Percentiles rank a stretch among this genome's conserved stretches.
Evolutionary conservation across 2,113 vertebrate species (phyloP).

Genomic region (Oceanites oceanicus): DNA sequence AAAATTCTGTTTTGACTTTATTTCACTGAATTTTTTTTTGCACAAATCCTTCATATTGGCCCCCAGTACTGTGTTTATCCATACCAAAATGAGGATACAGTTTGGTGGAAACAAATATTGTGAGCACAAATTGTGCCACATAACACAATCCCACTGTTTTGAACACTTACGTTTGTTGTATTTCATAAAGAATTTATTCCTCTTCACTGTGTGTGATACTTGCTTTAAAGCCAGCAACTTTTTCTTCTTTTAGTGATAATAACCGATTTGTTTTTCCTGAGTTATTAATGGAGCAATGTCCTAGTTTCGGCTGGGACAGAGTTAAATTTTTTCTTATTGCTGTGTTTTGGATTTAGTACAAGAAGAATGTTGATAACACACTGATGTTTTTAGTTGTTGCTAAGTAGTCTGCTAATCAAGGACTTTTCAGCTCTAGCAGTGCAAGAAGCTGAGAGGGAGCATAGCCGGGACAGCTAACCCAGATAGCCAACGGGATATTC

Average conservation of each 20-base stretch:
- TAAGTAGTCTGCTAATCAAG: too few relatives aligned
- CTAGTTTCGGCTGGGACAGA: too few relatives aligned
- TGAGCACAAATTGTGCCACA: not conserved
- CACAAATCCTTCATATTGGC: not conserved
- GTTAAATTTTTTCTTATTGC: too few relatives aligned
- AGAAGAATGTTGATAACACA: too few relatives aligned
- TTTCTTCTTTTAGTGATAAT: not conserved
- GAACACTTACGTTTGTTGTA: not conserved
- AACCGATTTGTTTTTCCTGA: not conserved
- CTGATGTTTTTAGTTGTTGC: too few relatives aligned
- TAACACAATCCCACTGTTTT: not conserved
- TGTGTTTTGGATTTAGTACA: too few relatives aligned
- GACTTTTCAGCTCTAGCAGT: too few relatives aligned
- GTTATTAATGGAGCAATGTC: not conserved
- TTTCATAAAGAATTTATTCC: not conserved
- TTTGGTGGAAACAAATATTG: not conserved
- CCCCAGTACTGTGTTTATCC: not conserved
- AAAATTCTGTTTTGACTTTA: not conserved
- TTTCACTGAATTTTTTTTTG: not conserved
- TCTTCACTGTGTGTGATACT: not conserved
- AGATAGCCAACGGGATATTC: too few relatives aligned
- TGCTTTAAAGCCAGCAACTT: not conserved
- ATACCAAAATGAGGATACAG: not conserved
- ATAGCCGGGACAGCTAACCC: too few relatives aligned
- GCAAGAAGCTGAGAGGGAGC: too few relatives aligned